Percentiles rank a stretch among this genome's conserved stretches.
phyloP scores from a whole-genome alignment of 2,113 vertebrate genomes.

The Peromyscus leucopus region DNA sequence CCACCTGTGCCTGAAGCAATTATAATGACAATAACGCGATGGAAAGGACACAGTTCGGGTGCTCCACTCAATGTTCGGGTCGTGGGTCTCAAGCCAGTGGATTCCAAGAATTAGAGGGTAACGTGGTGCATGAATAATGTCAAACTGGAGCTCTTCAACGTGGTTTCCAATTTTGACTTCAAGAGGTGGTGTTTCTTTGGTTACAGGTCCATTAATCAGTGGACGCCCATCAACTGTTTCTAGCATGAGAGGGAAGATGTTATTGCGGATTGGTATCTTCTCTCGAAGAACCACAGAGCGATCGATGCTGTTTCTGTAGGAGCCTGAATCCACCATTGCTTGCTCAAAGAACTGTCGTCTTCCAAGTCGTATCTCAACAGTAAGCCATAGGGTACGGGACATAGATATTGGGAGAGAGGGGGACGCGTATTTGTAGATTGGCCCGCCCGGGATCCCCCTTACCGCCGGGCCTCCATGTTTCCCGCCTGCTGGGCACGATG shows the following conservation, averaged over 20 bases:
- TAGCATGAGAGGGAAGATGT: slow-evolving; percentile 68
- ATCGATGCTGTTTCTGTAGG: slow-evolving; percentile 70
- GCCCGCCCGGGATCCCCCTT: slow-evolving; percentile 52
- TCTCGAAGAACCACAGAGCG: slow-evolving; percentile 61
- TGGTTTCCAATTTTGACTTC: slow-evolving; percentile 74
- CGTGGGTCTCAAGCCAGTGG: slow-evolving; percentile 68
- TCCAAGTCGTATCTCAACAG: slow-evolving; percentile 69
- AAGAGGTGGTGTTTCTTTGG: slow-evolving; percentile 66
- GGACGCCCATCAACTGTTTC: slow-evolving; percentile 39
- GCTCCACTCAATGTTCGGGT: slow-evolving; percentile 58
- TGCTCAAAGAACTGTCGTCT: slow-evolving; percentile 64
- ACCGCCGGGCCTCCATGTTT: slow-evolving; percentile 61
- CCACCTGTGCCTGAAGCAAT: slow-evolving; percentile 65
- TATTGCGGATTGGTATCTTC: slow-evolving; percentile 57
- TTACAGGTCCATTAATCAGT: slow-evolving; percentile 64
- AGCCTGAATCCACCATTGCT: slow-evolving; percentile 68
- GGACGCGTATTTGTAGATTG: slow-evolving; percentile 71
- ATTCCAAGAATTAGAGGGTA: slow-evolving; percentile 73
- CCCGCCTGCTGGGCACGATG: slow-evolving; percentile 3
- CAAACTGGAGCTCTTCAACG: slow-evolving; percentile 68
- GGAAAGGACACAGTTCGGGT: slow-evolving; percentile 56
- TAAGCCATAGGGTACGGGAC: slow-evolving; percentile 58
- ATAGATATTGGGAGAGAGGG: slow-evolving; percentile 72
- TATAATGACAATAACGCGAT: slow-evolving; percentile 66
- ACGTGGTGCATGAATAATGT: slow-evolving; percentile 47